phyloP scores from a whole-genome alignment of 2,888 invertebrate species.

The Noctua janthe region DNA sequence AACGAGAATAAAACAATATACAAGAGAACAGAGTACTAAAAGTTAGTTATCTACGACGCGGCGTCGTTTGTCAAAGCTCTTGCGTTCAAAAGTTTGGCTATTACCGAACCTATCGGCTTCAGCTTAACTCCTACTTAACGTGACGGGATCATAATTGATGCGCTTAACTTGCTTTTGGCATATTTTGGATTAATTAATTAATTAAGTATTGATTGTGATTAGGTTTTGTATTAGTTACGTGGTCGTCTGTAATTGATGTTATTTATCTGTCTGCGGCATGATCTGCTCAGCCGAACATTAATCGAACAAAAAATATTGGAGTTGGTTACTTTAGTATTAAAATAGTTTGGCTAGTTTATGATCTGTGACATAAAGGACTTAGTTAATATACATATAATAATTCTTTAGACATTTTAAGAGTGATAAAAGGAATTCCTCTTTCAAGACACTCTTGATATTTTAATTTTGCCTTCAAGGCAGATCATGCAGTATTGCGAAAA shows the following conservation, averaged over 20 bases:
- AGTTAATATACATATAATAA: neutral
- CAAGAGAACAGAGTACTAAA: conserved; percentile 56
- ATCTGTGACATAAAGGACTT: neutral
- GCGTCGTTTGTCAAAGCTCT: conserved; percentile 74
- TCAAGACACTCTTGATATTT: neutral
- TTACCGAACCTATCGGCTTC: conserved; percentile 71
- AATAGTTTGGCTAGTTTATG: neutral
- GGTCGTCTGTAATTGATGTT: conserved; percentile 7
- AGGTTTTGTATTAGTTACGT: conserved; percentile 13
- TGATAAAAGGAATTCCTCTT: neutral
- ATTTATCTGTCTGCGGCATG: neutral
- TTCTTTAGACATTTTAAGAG: neutral
- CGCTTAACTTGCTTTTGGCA: conserved; percentile 67
- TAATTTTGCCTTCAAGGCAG: neutral
- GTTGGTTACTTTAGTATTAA: neutral
- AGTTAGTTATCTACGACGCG: conserved; percentile 64
- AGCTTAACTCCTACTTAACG: conserved; percentile 71
- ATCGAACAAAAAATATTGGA: neutral
- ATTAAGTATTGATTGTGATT: conserved; percentile 47
- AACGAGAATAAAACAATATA: conserved; percentile 63
- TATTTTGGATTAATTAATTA: conserved; percentile 65
- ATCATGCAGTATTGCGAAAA: neutral
- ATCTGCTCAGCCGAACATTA: neutral
- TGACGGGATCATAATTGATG: conserved; percentile 74
- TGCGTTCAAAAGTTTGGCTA: conserved; percentile 71